These are phyloP conservation scores for Notocelia uddmanniana DNA, from an alignment of 2,888 invertebrate species.

Conservation along the genomic window DNA sequence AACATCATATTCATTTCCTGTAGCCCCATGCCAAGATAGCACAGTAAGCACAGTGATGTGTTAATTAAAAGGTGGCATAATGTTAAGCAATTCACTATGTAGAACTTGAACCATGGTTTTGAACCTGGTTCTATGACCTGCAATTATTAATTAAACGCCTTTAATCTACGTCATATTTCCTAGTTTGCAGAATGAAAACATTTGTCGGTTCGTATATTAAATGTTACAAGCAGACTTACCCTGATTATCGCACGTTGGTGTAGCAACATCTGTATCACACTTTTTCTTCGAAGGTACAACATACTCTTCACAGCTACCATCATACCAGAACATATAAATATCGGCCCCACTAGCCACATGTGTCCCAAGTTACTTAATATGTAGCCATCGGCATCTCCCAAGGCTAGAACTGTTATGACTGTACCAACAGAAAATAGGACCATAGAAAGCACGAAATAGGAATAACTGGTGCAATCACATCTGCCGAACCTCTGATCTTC, in stretches of 20 bases:
- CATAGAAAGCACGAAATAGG: slow-evolving; percentile 87
- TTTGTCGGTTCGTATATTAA: neutral
- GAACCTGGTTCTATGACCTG: slow-evolving; percentile 5
- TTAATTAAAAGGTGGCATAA: neutral
- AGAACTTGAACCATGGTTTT: slow-evolving; percentile 14
- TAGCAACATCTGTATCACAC: slow-evolving; percentile 88
- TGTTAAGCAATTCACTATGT: slow-evolving; percentile 28
- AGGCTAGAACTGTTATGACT: slow-evolving; percentile 87
- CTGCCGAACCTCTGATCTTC: slow-evolving; percentile 87
- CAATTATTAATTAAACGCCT: neutral
- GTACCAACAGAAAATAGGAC: slow-evolving; percentile 87
- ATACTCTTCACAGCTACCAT: slow-evolving; percentile 90
- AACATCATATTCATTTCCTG: neutral
- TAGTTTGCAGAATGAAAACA: neutral
- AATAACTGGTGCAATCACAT: slow-evolving; percentile 89
- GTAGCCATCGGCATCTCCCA: slow-evolving; percentile 87
- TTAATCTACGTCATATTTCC: neutral
- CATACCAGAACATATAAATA: slow-evolving; percentile 88
- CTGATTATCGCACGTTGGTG: slow-evolving; percentile 87
- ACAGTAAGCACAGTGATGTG: no score
- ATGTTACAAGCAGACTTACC: slow-evolving; percentile 69
- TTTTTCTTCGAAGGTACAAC: slow-evolving; percentile 87
- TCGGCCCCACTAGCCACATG: slow-evolving; percentile 89
- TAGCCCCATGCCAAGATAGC: neutral
- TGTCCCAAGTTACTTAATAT: slow-evolving; percentile 87